A percentile compares a stretch with the other conserved stretches of the same genome.
Evolutionary conservation across 2,797 vertebrate genomes (phyloP).

Genomic region (Hydrolagus colliei): DNA sequence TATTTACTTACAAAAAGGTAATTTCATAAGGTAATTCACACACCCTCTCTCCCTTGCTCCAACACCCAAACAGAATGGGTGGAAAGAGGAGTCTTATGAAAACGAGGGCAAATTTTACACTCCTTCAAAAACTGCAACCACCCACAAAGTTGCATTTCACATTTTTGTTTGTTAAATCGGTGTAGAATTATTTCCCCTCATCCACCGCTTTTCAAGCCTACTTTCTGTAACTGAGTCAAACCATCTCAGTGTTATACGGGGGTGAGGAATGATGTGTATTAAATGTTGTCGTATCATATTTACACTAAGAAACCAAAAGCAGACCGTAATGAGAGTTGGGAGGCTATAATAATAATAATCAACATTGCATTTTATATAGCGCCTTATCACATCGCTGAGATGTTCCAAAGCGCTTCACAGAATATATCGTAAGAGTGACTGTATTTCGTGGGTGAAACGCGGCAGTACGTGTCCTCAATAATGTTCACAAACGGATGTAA

Average conservation of each 20-base stretch:
- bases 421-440: no score
- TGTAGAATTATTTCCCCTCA: not conserved
- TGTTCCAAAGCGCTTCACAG: no score
- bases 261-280: not conserved
- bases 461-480: no score
- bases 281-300: not conserved
- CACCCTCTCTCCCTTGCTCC: not conserved
- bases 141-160: conserved; percentile 59
- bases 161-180: conserved; percentile 50
- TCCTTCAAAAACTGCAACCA: not conserved
- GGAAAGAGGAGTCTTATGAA: not conserved
- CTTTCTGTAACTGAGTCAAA: no score
- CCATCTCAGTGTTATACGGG: not conserved
- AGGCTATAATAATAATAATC: no score
- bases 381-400: no score
- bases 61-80: not conserved
- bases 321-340: no score
- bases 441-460: no score
- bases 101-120: conserved; percentile 2
- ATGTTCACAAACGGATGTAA: no score
- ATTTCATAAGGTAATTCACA: not conserved
- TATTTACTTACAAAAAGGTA: conserved; percentile 53
- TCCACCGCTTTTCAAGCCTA: no score
- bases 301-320: no score
- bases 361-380: no score